A percentile compares a stretch with the other conserved stretches of the same genome.
Conservation (phyloP, 2,797 vertebrate genomes). For the Molothrus aeneus region DNA sequence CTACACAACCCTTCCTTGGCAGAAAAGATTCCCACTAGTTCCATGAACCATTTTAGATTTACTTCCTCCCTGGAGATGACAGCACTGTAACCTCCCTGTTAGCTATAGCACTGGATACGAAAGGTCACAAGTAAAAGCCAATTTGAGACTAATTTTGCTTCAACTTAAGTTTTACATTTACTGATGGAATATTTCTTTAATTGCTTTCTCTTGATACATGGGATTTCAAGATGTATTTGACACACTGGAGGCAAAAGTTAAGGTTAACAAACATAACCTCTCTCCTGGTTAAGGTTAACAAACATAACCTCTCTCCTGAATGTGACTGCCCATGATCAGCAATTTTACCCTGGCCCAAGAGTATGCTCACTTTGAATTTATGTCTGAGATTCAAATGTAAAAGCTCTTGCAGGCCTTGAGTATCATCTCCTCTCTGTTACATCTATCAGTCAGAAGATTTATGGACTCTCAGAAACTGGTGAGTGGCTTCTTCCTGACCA, state of each 20-base stretch:
- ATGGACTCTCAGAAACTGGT: background rate
- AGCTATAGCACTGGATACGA: background rate
- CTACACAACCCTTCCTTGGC: background rate
- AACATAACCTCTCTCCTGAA: constrained; percentile 38
- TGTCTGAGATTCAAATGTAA: background rate
- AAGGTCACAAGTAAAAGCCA: constrained; percentile 43
- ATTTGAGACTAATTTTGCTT: constrained; percentile 20
- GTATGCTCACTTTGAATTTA: constrained; percentile 4
- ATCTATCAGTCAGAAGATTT: background rate
- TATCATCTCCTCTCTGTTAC: background rate
- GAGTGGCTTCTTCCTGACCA: background rate
- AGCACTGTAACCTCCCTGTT: background rate
- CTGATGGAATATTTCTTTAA: constrained; percentile 7
- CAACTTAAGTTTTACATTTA: constrained; percentile 35
- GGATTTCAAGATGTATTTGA: constrained; percentile 42
- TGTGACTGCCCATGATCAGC: constrained; percentile 1
- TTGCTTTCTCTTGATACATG: background rate
- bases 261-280: constrained; percentile 30
- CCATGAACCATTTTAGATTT: background rate
- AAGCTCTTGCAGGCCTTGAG: background rate
- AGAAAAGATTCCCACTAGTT: background rate
- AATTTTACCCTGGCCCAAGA: background rate
- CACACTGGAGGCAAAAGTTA: constrained; percentile 33
- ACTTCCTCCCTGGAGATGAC: background rate
- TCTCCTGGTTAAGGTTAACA: constrained; percentile 29